Evolutionary conservation across 2,113 vertebrate species (phyloP).

Genomic region (Formicarius rufipectus): DNA sequence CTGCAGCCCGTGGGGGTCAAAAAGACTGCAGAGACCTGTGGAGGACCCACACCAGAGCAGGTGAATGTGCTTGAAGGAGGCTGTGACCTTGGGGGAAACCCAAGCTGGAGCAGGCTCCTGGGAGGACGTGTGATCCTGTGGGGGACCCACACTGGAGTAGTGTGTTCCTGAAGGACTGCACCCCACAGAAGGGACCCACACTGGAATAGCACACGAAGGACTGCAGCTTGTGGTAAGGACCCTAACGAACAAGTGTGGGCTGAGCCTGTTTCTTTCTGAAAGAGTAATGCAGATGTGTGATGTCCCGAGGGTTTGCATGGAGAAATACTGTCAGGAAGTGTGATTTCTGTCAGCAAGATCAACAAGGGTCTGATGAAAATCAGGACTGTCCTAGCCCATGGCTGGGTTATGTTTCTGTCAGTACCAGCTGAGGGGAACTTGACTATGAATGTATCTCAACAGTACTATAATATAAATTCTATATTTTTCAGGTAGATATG

Average conservation of each 20-base stretch:
- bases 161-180: neutral
- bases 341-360: neutral
- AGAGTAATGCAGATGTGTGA: neutral
- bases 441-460: neutral
- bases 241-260: neutral
- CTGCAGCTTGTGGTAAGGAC: neutral
- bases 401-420: neutral
- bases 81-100: neutral
- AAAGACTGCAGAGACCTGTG: neutral
- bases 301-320: neutral
- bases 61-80: neutral
- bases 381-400: neutral
- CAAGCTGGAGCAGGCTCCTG: rapidly evolving
- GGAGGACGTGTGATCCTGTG: neutral
- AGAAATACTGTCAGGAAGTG: neutral
- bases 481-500: neutral
- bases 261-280: neutral
- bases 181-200: neutral
- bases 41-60: neutral
- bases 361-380: neutral
- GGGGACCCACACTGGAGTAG: neutral
- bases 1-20: neutral
- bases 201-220: too few relatives aligned
- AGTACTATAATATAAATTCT: neutral
- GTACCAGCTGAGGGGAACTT: neutral